phyloP scores from a whole-genome alignment of 92 coral and sea anemone species.

The Micromussa lordhowensis region DNA sequence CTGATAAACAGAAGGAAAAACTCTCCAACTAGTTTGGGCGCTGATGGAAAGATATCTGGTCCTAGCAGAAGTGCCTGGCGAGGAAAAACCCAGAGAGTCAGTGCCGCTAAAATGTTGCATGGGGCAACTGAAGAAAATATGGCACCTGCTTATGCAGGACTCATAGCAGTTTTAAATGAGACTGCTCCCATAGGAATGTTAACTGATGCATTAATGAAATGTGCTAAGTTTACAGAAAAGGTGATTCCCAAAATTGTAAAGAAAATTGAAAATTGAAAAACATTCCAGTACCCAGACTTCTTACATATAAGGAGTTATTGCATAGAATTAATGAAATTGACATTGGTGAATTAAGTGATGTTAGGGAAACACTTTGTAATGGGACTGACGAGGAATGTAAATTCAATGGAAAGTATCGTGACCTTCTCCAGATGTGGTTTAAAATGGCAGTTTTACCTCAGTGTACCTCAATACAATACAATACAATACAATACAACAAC shows the following conservation, averaged over 20 bases:
- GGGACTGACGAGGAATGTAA: no score
- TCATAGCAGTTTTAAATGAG: conserved; percentile 11
- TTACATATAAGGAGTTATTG: no score
- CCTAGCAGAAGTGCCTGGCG: conserved; percentile 21
- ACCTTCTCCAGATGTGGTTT: conserved; percentile 20
- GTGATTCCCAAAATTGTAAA: conserved; percentile 60
- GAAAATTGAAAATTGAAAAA: no score
- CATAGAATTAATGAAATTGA: no score
- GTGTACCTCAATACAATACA: no score
- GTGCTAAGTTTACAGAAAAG: conserved; percentile 42
- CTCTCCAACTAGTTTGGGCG: conserved; percentile 14
- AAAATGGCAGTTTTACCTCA: conserved; percentile 33
- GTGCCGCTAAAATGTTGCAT: no score
- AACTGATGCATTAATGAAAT: conserved; percentile 16
- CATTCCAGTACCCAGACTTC: no score
- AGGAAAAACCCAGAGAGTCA: conserved; percentile 1
- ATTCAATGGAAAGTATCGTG: no score
- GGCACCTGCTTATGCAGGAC: conserved; percentile 36
- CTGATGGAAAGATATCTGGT: conserved; percentile 21
- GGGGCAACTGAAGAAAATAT: conserved; percentile 26
- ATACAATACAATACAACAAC: no score
- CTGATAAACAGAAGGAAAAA: neutral
- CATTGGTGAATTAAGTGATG: no score
- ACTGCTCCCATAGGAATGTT: conserved; percentile 15
- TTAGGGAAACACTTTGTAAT: no score